phyloP scores from a whole-genome alignment of 2,888 invertebrate species.

The Drosophila fulvimacula region DNA sequence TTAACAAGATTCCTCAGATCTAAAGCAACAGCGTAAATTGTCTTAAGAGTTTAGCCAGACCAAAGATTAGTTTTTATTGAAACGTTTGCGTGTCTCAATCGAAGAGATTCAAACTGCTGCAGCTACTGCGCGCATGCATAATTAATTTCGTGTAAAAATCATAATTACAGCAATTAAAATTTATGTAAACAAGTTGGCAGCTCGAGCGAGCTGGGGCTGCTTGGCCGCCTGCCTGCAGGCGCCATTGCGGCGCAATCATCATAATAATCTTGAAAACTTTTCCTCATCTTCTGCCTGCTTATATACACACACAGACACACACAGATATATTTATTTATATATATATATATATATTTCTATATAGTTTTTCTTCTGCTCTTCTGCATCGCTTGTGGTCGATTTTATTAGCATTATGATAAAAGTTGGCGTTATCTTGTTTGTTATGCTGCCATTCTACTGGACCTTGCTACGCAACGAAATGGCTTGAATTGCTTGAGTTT shows the following conservation, averaged over 20 bases:
- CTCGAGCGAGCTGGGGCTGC: conserved; percentile 11
- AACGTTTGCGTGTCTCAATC: conserved; percentile 37
- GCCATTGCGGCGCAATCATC: conserved; percentile 57
- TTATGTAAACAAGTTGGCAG: conserved; percentile 71
- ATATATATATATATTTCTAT: not conserved
- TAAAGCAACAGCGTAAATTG: too few species aligned
- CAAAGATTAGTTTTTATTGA: conserved; percentile 41
- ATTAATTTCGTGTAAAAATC: conserved; percentile 76
- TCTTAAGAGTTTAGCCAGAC: conserved; percentile 19
- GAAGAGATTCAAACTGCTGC: conserved; percentile 30
- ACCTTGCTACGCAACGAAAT: conserved; percentile 8
- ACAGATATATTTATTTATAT: not conserved
- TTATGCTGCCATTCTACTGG: conserved; percentile 14
- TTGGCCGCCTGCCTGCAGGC: conserved; percentile 31
- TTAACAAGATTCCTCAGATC: conserved; percentile 35
- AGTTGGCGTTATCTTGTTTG: conserved; percentile 40
- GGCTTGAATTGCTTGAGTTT: not conserved
- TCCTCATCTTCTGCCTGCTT: conserved; percentile 18
- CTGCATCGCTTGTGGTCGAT: conserved; percentile 38
- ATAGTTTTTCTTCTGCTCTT: not conserved
- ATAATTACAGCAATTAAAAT: conserved; percentile 76
- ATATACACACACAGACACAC: not conserved
- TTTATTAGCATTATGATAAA: conserved; percentile 55
- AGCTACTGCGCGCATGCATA: conserved; percentile 66
- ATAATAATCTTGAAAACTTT: conserved; percentile 56